These are phyloP conservation scores for Trachythela sp. DNA, from an alignment of 64 coral and sea anemone genomes.

Conservation along the genomic window DNA sequence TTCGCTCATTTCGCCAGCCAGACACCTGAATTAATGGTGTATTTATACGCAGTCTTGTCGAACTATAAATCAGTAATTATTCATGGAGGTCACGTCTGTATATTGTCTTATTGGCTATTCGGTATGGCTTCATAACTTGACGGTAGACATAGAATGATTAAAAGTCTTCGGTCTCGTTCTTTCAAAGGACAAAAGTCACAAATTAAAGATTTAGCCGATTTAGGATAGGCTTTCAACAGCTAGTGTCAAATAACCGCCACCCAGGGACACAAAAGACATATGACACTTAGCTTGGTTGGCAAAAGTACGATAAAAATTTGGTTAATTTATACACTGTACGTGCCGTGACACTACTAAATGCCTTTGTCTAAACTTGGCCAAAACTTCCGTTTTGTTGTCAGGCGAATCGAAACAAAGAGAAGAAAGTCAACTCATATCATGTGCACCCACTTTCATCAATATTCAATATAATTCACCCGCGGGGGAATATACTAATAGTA, in stretches of 20 bases:
- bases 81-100: neutral
- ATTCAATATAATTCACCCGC: neutral
- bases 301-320: neutral
- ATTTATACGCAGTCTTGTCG: neutral
- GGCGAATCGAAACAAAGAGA: neutral
- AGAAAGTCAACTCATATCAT: neutral
- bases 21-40: slow-evolving; percentile 11
- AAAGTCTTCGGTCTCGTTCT: too few relatives aligned
- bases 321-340: neutral
- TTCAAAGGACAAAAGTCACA: too few relatives aligned
- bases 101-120: neutral
- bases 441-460: neutral
- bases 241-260: neutral
- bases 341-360: neutral
- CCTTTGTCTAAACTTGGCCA: neutral
- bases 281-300: neutral
- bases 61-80: neutral
- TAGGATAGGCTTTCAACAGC: neutral
- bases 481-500: neutral
- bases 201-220: neutral
- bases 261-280: neutral
- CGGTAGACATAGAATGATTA: too few relatives aligned
- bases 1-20: neutral
- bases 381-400: neutral
- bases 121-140: too few relatives aligned